These are phyloP conservation scores for Paraescarpia echinospica DNA, from an alignment of 1,140 invertebrate genomes.

Conservation along the genomic window DNA sequence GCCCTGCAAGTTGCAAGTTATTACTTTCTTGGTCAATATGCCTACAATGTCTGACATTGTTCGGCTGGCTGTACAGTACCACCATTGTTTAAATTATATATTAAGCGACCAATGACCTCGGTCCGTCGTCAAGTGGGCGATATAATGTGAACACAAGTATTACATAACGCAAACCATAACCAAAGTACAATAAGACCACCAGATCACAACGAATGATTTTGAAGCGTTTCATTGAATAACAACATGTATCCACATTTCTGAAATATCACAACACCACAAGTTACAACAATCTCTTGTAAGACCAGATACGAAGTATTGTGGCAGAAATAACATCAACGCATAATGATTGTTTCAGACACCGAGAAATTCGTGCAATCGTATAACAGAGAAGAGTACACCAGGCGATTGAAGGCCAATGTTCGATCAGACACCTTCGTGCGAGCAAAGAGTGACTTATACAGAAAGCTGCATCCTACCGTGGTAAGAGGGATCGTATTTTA, in stretches of 20 bases:
- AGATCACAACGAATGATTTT: not conserved
- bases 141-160: too few relatives aligned
- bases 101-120: too few relatives aligned
- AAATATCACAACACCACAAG: not conserved
- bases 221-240: not conserved
- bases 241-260: not conserved
- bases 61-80: too few relatives aligned
- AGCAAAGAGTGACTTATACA: slow-evolving; percentile 50
- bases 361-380: not conserved
- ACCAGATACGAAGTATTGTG: too few relatives aligned
- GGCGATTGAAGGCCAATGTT: not conserved
- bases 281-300: not conserved
- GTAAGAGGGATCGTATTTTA: slow-evolving; percentile 19
- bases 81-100: too few relatives aligned
- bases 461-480: slow-evolving; percentile 45
- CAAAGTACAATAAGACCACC: too few relatives aligned
- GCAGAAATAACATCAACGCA: too few relatives aligned
- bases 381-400: not conserved
- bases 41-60: too few relatives aligned
- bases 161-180: too few relatives aligned
- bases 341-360: not conserved
- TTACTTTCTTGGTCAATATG: too few relatives aligned
- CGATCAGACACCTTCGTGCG: slow-evolving; percentile 39
- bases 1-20: too few relatives aligned
- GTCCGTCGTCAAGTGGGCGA: too few relatives aligned